Evolutionary conservation across 2,797 vertebrate species (phyloP).

Genomic region (Cheirogaleus major): DNA sequence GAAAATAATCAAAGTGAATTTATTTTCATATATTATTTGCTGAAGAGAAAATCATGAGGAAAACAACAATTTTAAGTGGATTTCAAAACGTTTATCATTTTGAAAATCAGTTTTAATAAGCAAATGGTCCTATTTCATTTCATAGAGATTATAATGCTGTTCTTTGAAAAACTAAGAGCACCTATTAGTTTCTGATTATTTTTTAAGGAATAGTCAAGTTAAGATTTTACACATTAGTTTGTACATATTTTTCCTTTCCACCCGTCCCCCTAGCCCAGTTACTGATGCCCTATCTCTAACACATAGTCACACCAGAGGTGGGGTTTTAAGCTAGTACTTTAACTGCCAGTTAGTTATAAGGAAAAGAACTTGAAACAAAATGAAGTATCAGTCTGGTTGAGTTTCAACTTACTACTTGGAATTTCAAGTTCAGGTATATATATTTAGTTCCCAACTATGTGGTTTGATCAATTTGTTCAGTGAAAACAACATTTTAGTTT

Average conservation of each 20-base stretch:
- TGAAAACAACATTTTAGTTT: neutral
- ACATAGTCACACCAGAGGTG: neutral
- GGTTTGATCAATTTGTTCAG: neutral
- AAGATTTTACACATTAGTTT: neutral
- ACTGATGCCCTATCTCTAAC: neutral
- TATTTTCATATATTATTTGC: conserved; percentile 4
- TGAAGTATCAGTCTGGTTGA: neutral
- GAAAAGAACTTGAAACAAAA: neutral
- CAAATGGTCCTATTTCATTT: neutral
- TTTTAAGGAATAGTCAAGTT: neutral
- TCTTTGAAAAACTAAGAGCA: neutral
- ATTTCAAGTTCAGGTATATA: neutral
- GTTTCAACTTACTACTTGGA: neutral
- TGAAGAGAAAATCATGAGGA: neutral
- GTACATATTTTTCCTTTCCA: neutral
- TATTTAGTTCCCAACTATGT: neutral
- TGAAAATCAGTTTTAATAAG: conserved; percentile 32
- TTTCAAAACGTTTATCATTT: conserved; percentile 46
- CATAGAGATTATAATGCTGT: neutral
- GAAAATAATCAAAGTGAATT: conserved; percentile 3
- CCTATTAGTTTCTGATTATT: neutral
- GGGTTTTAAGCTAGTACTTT: neutral
- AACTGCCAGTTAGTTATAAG: neutral
- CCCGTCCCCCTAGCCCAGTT: neutral
- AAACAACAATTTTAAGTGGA: conserved; percentile 22